Evolutionary conservation across 1,140 invertebrate genomes (phyloP), one percentile per base, ranked within the genome.

Genomic region (Acromyrmex heyeri): DNA sequence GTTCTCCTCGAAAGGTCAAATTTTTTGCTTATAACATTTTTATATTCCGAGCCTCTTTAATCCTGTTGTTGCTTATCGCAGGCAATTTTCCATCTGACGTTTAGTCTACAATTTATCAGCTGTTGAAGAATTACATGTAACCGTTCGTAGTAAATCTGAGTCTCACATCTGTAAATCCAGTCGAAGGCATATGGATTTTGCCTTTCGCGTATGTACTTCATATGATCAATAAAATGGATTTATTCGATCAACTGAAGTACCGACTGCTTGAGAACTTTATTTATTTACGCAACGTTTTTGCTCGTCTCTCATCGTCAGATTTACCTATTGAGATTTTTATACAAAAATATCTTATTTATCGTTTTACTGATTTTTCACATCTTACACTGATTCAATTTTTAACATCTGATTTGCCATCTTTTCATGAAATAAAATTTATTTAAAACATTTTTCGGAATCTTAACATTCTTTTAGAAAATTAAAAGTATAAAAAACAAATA

Each of bases 231-330:
- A 75, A 83, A 61, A 73, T 24, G 57, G 14, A 83, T 53, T 83
- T 75, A 75, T 75, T 83, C 55, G 69, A 83, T 83, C 69, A 61
- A 75, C 24, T 75, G 3, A 34, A 73, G 79, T 50, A 48, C 38
- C 14, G 18, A 10, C 24, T 61, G 72, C 16, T 59, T 18, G 16
- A 16, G 34, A 57, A 57, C 53, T 57, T 70, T 57, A 70, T 81
- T 81, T 81, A 79, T 65, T 38, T 14, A 14, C 6, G 10, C 16
- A 62, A 18, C 3, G 14, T 48, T 21, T 72, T 27, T 24, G 14
- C 53, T 3, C 44, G 24, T 16, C 34, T 50, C 21, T 61, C 27
- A 3, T 65, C 16, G 65, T 16, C 7, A 24, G 24, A 59, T 44
- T 38, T 61, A n/a, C 30, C 61, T 67, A 34, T 50, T 27, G 1